These are phyloP conservation scores for Gonocerus acuteangulatus DNA, from an alignment of 2,888 invertebrate genomes.

Conservation along the genomic window DNA sequence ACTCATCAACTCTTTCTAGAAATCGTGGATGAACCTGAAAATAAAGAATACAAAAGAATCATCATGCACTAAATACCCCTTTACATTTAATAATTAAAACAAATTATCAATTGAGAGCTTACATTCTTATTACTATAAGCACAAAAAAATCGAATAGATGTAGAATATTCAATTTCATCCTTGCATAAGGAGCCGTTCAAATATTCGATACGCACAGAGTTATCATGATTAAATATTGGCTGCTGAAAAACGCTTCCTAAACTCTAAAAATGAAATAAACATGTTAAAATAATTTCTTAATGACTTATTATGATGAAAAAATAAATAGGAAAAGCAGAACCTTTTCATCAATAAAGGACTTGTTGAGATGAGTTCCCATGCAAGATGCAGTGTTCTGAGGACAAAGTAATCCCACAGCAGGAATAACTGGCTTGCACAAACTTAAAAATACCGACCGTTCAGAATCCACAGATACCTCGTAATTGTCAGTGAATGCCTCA, in stretches of 20 bases:
- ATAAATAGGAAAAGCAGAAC: background rate
- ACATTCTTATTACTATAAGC: background rate
- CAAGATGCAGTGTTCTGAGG: too few species aligned
- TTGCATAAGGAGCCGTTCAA: slow-evolving; percentile 2
- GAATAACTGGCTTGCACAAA: slow-evolving; percentile 2
- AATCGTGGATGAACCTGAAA: background rate
- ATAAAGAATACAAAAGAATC: background rate
- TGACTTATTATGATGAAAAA: background rate
- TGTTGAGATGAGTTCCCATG: too few species aligned
- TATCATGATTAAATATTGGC: background rate
- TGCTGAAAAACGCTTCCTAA: background rate
- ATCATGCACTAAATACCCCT: background rate
- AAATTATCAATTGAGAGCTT: too few species aligned
- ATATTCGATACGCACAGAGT: background rate
- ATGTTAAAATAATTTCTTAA: background rate
- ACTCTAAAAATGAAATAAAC: slow-evolving; percentile 1
- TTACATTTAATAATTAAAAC: background rate
- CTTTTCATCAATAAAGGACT: background rate
- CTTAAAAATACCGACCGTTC: slow-evolving; percentile 9
- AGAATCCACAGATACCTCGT: background rate
- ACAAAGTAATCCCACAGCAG: background rate
- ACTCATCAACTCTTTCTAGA: background rate
- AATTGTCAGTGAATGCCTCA: background rate
- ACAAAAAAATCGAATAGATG: slow-evolving; percentile 5
- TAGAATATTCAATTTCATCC: slow-evolving; percentile 2